These are phyloP conservation scores for Neodiprion pinetum DNA, from an alignment of 1,140 invertebrate genomes.

Conservation along the genomic window DNA sequence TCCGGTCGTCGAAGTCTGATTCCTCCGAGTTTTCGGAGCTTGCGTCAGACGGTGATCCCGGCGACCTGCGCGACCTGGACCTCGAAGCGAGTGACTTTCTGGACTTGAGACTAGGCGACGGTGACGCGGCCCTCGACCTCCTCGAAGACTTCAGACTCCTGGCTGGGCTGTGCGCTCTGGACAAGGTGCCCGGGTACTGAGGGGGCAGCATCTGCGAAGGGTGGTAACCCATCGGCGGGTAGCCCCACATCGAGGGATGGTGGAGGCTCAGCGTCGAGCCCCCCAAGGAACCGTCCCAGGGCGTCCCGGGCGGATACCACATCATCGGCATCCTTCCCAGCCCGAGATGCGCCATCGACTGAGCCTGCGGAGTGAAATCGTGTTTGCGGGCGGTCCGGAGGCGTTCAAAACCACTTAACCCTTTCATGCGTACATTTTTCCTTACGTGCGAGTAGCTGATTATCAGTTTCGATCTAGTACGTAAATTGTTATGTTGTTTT, in stretches of 20 bases:
- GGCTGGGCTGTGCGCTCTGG: slow-evolving; percentile 58
- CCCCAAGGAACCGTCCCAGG: slow-evolving; percentile 53
- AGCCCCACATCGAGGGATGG: slow-evolving; percentile 52
- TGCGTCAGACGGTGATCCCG: slow-evolving; percentile 58
- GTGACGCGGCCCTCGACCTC: slow-evolving; percentile 70
- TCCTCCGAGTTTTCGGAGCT: slow-evolving; percentile 64
- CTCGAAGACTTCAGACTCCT: slow-evolving; percentile 54
- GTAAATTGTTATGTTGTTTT: no score
- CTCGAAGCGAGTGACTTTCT: slow-evolving; percentile 65
- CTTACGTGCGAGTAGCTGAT: slow-evolving; percentile 1
- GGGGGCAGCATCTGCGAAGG: slow-evolving; percentile 61
- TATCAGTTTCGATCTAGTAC: no score
- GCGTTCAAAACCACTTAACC: neutral
- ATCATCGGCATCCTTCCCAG: slow-evolving; percentile 55
- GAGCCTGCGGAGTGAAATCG: slow-evolving; percentile 62
- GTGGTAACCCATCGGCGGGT: slow-evolving; percentile 54
- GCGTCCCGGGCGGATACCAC: slow-evolving; percentile 59
- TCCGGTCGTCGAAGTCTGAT: slow-evolving; percentile 63
- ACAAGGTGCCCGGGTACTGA: slow-evolving; percentile 53
- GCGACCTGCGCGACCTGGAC: slow-evolving; percentile 49
- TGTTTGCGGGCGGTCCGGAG: neutral
- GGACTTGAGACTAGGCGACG: slow-evolving; percentile 72
- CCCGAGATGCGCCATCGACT: slow-evolving; percentile 73
- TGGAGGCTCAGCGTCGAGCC: slow-evolving; percentile 56
- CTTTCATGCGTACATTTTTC: no score